phyloP scores from a whole-genome alignment of 2,797 vertebrate genomes.

The Odontamblyopus rebecca region DNA sequence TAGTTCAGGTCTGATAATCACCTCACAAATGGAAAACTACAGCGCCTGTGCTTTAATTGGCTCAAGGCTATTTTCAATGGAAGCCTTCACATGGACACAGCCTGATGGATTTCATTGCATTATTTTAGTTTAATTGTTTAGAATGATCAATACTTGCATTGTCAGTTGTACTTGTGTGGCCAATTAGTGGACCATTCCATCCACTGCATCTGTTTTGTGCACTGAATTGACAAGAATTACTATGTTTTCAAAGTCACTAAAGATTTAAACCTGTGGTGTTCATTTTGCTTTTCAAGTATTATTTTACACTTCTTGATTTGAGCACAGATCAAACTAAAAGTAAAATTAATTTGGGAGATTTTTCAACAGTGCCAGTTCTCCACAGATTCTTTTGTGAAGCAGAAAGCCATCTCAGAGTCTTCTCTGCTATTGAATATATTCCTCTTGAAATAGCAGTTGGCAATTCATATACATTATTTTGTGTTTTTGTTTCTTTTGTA shows the following conservation, averaged over 20 bases:
- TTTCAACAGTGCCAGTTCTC: not conserved
- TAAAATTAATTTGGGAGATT: not conserved
- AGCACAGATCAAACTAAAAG: not conserved
- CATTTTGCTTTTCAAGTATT: not conserved
- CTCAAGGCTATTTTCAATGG: slow-evolving; percentile 14
- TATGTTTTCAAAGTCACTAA: not conserved
- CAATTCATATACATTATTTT: not conserved
- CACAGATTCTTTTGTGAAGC: not conserved
- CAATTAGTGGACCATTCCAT: not conserved
- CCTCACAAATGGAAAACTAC: slow-evolving; percentile 10
- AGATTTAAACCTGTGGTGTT: no score
- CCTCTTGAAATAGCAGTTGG: no score
- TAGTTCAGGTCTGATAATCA: slow-evolving; percentile 18
- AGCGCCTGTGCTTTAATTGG: slow-evolving; percentile 18
- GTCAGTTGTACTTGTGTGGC: not conserved
- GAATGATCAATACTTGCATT: slow-evolving; percentile 5
- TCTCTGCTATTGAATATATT: not conserved
- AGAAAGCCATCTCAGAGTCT: not conserved
- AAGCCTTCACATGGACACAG: not conserved
- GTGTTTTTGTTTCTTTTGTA: not conserved
- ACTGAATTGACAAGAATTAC: not conserved
- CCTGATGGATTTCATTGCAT: slow-evolving; percentile 8
- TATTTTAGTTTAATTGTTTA: slow-evolving; percentile 4
- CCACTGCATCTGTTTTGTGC: not conserved
- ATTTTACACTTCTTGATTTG: not conserved